These are phyloP conservation scores for Stenolophus ochropezus DNA, from an alignment of 2,888 invertebrate species.

Conservation along the genomic window DNA sequence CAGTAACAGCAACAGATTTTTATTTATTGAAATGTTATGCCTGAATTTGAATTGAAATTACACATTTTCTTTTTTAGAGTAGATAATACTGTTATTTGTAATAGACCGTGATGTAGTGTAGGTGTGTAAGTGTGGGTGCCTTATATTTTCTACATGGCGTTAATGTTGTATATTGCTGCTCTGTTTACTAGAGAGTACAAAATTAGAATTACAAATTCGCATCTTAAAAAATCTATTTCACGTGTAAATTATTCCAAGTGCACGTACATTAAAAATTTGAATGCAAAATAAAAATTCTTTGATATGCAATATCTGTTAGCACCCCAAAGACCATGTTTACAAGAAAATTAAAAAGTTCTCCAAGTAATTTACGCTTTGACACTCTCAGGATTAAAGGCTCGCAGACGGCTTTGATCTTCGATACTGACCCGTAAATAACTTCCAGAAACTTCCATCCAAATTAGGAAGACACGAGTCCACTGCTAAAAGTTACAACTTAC, in stretches of 20 bases:
- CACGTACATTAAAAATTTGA: slow-evolving; percentile 55
- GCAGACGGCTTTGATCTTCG: slow-evolving; percentile 55
- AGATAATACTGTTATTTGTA: neutral
- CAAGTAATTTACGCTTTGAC: slow-evolving; percentile 60
- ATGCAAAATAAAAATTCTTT: slow-evolving; percentile 57
- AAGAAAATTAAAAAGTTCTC: slow-evolving; percentile 61
- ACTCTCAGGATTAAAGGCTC: slow-evolving; percentile 43
- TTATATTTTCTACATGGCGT: neutral
- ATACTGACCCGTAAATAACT: slow-evolving; percentile 47
- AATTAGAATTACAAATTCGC: slow-evolving; percentile 49
- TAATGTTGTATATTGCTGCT: slow-evolving; percentile 3
- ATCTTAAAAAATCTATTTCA: slow-evolving; percentile 44
- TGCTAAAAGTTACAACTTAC: too few species aligned
- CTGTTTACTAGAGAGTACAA: slow-evolving; percentile 18
- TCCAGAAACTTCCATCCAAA: neutral
- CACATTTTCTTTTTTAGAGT: neutral
- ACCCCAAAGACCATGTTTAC: slow-evolving; percentile 57
- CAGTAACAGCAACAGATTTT: too few species aligned
- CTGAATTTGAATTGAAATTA: too few species aligned
- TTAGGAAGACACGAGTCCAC: neutral
- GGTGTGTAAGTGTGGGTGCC: neutral
- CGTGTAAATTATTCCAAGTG: slow-evolving; percentile 52
- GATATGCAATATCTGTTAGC: slow-evolving; percentile 58
- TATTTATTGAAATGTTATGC: too few species aligned
- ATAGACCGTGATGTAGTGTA: neutral